phyloP scores from a whole-genome alignment of 92 coral and sea anemone genomes.

The Umimayanthus kanabou region DNA sequence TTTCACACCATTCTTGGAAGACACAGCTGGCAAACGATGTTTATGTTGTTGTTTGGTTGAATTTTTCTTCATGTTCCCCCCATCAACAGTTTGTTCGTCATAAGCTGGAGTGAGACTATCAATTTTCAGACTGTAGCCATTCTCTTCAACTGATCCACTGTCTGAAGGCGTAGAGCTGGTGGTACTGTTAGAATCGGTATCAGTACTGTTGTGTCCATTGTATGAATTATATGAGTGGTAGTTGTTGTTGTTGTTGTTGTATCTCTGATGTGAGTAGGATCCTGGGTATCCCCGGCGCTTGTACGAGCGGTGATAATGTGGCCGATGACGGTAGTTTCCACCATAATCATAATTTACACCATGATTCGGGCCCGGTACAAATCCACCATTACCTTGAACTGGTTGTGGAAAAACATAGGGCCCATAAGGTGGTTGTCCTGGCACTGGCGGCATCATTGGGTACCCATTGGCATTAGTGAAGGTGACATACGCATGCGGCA shows the following conservation, averaged over 20 bases:
- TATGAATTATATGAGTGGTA: constrained; percentile 56
- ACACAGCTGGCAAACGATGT: constrained; percentile 12
- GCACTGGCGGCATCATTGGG: constrained; percentile 60
- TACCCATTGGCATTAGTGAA: constrained; percentile 63
- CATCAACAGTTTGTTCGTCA: neutral
- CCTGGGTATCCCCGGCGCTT: constrained; percentile 59
- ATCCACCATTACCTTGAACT: constrained; percentile 52
- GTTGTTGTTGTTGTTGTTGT: constrained; percentile 58
- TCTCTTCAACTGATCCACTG: constrained; percentile 58
- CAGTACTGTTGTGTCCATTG: constrained; percentile 45
- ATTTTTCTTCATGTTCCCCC: constrained; percentile 11
- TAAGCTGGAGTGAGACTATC: constrained; percentile 34
- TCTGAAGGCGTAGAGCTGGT: constrained; percentile 77
- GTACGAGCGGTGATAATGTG: constrained; percentile 61
- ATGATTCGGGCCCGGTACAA: constrained; percentile 53
- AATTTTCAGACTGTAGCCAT: constrained; percentile 49
- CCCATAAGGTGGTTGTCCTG: constrained; percentile 58
- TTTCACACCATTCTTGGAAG: constrained; percentile 22
- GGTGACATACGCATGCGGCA: constrained; percentile 62
- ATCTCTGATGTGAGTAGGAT: constrained; percentile 52
- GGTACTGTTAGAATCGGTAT: constrained; percentile 67
- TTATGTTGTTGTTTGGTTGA: constrained; percentile 20
- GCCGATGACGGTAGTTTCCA: constrained; percentile 60
- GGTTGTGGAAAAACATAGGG: constrained; percentile 65
- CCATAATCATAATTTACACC: constrained; percentile 58